Conservation (phyloP, 2,797 vertebrate species). For the Tapera naevia region DNA sequence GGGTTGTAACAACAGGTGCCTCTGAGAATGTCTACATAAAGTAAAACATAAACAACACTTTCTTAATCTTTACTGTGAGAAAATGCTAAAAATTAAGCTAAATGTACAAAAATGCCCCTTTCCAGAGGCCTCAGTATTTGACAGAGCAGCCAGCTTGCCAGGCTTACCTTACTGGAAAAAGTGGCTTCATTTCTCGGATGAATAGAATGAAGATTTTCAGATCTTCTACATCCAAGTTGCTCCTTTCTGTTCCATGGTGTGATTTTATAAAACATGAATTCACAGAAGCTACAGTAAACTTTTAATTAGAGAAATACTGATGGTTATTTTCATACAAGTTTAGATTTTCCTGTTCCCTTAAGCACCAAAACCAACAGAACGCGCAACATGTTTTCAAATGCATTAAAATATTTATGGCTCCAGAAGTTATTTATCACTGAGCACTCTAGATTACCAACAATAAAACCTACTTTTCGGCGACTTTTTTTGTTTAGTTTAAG, state of each 20-base stretch:
- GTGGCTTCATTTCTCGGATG: neutral
- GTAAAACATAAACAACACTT: neutral
- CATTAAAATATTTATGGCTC: neutral
- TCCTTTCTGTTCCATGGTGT: neutral
- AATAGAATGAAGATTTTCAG: neutral
- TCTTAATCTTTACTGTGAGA: neutral
- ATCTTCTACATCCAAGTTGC: neutral
- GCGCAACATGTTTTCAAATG: neutral
- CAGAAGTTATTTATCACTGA: neutral
- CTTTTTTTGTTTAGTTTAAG: neutral
- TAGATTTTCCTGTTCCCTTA: neutral
- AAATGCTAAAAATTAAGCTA: neutral
- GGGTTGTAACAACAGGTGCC: neutral
- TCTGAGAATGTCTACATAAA: too few relatives aligned
- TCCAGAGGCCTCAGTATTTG: neutral
- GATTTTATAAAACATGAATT: neutral
- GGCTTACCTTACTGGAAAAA: neutral
- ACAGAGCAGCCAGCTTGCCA: neutral
- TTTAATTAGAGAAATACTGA: constrained; percentile 7
- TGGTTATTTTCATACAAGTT: neutral
- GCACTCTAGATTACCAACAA: neutral
- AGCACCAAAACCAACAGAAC: neutral
- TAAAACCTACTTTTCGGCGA: neutral
- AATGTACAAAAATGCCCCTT: neutral
- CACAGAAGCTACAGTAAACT: neutral